These are phyloP conservation scores for Siphamia tubifer DNA, from an alignment of 2,113 vertebrate genomes.

Conservation along the genomic window DNA sequence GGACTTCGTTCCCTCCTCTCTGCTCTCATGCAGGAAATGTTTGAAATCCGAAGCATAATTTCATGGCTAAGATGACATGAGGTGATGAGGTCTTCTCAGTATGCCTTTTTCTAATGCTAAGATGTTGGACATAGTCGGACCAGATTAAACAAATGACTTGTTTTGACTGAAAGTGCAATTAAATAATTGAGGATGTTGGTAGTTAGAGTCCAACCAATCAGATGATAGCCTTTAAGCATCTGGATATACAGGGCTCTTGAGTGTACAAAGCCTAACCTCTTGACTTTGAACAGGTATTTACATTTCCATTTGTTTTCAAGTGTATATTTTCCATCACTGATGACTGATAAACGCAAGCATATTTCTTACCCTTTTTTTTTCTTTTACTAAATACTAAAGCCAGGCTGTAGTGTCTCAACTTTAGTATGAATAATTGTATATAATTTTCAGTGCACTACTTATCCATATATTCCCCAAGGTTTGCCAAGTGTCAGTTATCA, in stretches of 20 bases:
- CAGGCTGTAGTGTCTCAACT: no score
- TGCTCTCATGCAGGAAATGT: constrained; percentile 43
- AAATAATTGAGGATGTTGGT: constrained; percentile 56
- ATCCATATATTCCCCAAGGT: no score
- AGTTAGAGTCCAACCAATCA: constrained; percentile 44
- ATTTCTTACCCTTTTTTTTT: no score
- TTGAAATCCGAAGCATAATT: constrained; percentile 70
- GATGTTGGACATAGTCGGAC: constrained; percentile 26
- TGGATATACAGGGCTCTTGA: constrained; percentile 39
- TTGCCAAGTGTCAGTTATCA: no score
- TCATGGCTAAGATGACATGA: constrained; percentile 70
- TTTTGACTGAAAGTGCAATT: constrained; percentile 70
- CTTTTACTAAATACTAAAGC: no score
- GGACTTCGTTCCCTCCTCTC: constrained; percentile 61
- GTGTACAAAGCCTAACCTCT: constrained; percentile 33
- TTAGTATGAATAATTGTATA: no score
- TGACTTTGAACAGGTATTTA: constrained; percentile 51
- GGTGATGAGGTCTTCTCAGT: constrained; percentile 12
- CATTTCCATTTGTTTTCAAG: neutral
- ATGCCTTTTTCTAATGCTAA: constrained; percentile 39
- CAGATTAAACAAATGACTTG: constrained; percentile 72
- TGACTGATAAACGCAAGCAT: no score
- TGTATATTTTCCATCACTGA: no score
- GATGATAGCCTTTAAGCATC: constrained; percentile 10
- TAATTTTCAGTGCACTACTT: no score